Conservation (phyloP, 2,113 vertebrate species). For the Numida meleagris region DNA sequence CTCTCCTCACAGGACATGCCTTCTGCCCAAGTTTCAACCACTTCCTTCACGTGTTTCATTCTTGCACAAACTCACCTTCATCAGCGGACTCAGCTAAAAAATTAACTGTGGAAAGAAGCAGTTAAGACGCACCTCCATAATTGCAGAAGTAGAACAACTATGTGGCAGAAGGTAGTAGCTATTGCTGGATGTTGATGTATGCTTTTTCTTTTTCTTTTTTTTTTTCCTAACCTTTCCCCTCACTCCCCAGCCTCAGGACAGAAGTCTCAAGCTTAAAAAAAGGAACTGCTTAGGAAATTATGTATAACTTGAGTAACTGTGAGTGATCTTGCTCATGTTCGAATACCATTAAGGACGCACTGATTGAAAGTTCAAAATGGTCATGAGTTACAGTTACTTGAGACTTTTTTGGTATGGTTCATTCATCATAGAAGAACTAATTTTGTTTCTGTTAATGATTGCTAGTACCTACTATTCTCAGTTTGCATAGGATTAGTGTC, state of each 20-base stretch:
- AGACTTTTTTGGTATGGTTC: not conserved
- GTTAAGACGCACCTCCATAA: not conserved
- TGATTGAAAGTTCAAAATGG: not conserved
- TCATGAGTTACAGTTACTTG: not conserved
- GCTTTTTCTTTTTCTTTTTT: not conserved
- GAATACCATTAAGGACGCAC: not conserved
- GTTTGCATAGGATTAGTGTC: conserved; percentile 15
- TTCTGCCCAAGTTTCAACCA: not conserved
- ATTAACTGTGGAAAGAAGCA: not conserved
- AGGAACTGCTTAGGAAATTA: not conserved
- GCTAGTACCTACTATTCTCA: not conserved
- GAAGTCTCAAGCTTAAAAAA: not conserved
- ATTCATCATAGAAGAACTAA: conserved; percentile 1
- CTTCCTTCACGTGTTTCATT: not conserved
- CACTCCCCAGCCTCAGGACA: not conserved
- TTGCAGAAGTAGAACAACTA: not conserved
- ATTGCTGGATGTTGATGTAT: not conserved
- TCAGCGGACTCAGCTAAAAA: not conserved
- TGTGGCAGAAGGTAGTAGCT: not conserved
- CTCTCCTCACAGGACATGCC: not conserved
- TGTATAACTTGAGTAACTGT: not conserved
- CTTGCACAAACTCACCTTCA: not conserved
- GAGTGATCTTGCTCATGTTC: not conserved
- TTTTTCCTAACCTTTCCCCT: not conserved
- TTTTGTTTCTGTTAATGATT: conserved; percentile 29